Evolutionary conservation across 2,797 vertebrate genomes (phyloP).

Genomic region (Furcifer pardalis): DNA sequence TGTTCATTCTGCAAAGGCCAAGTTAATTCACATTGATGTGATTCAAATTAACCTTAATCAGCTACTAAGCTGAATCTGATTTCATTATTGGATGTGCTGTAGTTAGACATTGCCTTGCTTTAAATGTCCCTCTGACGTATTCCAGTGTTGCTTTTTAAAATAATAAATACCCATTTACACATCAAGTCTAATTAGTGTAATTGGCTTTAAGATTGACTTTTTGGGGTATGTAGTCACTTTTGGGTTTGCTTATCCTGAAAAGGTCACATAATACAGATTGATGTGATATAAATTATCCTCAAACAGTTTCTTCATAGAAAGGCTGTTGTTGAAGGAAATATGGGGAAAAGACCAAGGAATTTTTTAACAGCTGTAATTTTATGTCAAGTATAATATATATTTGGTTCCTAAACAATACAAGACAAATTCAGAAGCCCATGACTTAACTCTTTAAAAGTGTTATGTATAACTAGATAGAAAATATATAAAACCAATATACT

Average conservation of each 20-base stretch:
- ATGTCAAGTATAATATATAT: constrained; percentile 39
- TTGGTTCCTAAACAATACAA: constrained; percentile 50
- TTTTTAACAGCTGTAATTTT: background rate
- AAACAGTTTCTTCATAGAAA: constrained; percentile 60
- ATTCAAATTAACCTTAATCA: constrained; percentile 87
- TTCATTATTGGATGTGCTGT: constrained; percentile 76
- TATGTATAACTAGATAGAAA: too few species aligned
- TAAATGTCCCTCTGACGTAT: constrained; percentile 71
- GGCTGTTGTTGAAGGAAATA: constrained; percentile 32
- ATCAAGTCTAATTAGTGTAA: constrained; percentile 70
- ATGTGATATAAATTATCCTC: constrained; percentile 67
- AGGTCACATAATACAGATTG: constrained; percentile 71
- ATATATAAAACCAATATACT: too few species aligned
- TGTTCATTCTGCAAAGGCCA: constrained; percentile 82
- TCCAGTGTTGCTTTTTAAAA: constrained; percentile 59
- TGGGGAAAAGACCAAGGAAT: constrained; percentile 11
- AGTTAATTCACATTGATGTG: constrained; percentile 83
- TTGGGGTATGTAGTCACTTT: constrained; percentile 69
- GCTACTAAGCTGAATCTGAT: constrained; percentile 76
- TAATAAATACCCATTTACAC: constrained; percentile 73
- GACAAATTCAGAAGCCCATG: background rate
- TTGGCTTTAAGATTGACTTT: constrained; percentile 69
- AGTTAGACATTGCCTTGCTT: constrained; percentile 76
- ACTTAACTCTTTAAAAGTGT: background rate
- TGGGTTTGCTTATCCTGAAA: constrained; percentile 70